These are phyloP conservation scores for Enteromius viviparus DNA, from an alignment of 2,797 vertebrate genomes.

Conservation along the genomic window DNA sequence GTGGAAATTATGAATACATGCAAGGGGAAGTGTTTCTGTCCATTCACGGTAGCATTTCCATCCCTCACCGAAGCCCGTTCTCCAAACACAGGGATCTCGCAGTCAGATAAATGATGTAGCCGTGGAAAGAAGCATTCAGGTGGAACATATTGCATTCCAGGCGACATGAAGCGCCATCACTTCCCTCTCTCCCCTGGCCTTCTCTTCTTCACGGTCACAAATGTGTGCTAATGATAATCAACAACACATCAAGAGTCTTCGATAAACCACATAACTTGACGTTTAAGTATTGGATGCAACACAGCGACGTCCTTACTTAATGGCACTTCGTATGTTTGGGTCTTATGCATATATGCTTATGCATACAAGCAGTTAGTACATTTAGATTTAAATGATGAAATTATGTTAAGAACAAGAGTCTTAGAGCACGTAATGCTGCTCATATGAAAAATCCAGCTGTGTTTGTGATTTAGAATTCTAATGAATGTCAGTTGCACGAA, in stretches of 20 bases:
- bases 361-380: background rate
- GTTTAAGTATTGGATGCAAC: slow-evolving; percentile 5
- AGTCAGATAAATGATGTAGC: slow-evolving; percentile 52
- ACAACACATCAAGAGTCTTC: background rate
- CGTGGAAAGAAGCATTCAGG: slow-evolving; percentile 50
- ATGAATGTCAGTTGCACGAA: slow-evolving; percentile 17
- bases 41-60: slow-evolving; percentile 33
- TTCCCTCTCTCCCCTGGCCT: slow-evolving; percentile 37
- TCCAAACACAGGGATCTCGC: slow-evolving; percentile 35
- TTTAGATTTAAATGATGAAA: slow-evolving; percentile 13
- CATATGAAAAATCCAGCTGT: slow-evolving; percentile 29
- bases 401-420: background rate
- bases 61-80: slow-evolving; percentile 42
- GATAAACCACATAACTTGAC: background rate
- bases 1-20: slow-evolving; percentile 53
- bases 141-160: slow-evolving; percentile 60
- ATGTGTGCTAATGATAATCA: slow-evolving; percentile 34
- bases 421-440: background rate
- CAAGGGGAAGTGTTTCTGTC: slow-evolving; percentile 54
- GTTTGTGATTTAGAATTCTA: slow-evolving; percentile 21
- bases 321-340: background rate
- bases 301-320: background rate
- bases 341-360: background rate
- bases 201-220: slow-evolving; percentile 33
- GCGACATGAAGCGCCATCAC: slow-evolving; percentile 46